Conservation (phyloP, 2,888 invertebrate genomes). For the Chloroclysta siterata region DNA sequence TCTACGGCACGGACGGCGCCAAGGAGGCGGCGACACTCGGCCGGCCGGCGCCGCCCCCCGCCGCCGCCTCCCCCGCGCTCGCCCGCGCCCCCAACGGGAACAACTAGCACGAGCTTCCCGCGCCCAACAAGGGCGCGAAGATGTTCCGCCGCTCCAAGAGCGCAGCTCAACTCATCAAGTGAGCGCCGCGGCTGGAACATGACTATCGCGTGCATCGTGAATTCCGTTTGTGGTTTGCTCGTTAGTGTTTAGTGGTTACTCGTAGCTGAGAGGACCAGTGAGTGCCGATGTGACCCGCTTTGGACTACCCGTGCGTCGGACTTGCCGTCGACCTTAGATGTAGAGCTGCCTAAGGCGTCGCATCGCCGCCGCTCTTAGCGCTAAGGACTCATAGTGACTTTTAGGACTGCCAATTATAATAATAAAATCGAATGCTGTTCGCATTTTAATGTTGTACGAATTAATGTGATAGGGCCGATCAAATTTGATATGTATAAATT, state of each 20-base stretch:
- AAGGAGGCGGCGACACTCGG: slow-evolving; percentile 62
- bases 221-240: slow-evolving; percentile 19
- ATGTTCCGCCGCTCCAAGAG: slow-evolving; percentile 85
- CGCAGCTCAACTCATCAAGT: slow-evolving; percentile 84
- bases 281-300: slow-evolving; percentile 7
- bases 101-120: slow-evolving; percentile 83
- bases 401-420: slow-evolving; percentile 79
- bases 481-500: slow-evolving; percentile 64
- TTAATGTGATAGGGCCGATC: slow-evolving; percentile 74
- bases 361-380: slow-evolving; percentile 42
- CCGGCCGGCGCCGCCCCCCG: slow-evolving; percentile 44
- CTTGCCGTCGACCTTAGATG: slow-evolving; percentile 10
- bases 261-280: slow-evolving; percentile 14
- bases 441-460: slow-evolving; percentile 74
- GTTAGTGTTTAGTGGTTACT: slow-evolving; percentile 17
- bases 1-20: slow-evolving; percentile 93
- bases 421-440: slow-evolving; percentile 63
- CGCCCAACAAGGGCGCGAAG: slow-evolving; percentile 81
- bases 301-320: slow-evolving; percentile 6
- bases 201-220: slow-evolving; percentile 13
- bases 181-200: slow-evolving; percentile 44
- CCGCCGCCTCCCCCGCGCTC: slow-evolving; percentile 50
- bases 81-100: slow-evolving; percentile 71
- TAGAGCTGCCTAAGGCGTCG: slow-evolving; percentile 19
- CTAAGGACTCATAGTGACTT: slow-evolving; percentile 62